A percentile compares a stretch with the other conserved stretches of the same genome.
Evolutionary conservation across 2,113 vertebrate genomes (phyloP).

Genomic region (Lynx canadensis): DNA sequence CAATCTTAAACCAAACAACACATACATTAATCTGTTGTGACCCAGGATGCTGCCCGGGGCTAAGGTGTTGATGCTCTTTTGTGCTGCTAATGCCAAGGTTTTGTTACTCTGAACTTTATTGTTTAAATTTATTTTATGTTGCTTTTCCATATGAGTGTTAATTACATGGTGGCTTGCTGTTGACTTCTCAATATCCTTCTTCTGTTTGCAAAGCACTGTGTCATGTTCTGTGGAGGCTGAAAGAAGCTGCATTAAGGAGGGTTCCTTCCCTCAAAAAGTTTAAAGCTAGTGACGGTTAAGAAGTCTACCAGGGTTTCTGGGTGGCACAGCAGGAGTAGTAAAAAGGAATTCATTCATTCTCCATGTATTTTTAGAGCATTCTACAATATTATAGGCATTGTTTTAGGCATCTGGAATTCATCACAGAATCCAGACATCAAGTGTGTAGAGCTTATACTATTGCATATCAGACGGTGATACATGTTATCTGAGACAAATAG

Average conservation of each 20-base stretch:
- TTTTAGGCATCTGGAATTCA: conserved; percentile 7
- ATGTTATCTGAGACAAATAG: not conserved
- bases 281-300: not conserved
- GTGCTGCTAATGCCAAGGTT: not conserved
- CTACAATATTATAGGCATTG: not conserved
- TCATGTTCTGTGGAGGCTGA: not conserved
- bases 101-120: not conserved
- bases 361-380: not conserved
- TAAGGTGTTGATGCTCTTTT: not conserved
- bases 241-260: not conserved
- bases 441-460: not conserved
- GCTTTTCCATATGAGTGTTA: not conserved
- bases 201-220: not conserved
- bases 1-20: not conserved
- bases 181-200: not conserved
- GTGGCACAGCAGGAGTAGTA: not conserved
- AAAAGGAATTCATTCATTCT: not conserved
- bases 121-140: not conserved
- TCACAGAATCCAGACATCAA: not conserved
- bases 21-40: not conserved
- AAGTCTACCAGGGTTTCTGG: not conserved
- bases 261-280: not conserved
- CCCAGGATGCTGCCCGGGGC: not conserved
- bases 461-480: not conserved
- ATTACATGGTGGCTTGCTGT: not conserved